Evolutionary conservation across 2,888 invertebrate genomes (phyloP), one percentile per base, ranked within the genome.

Genomic region (Pocota personata): DNA sequence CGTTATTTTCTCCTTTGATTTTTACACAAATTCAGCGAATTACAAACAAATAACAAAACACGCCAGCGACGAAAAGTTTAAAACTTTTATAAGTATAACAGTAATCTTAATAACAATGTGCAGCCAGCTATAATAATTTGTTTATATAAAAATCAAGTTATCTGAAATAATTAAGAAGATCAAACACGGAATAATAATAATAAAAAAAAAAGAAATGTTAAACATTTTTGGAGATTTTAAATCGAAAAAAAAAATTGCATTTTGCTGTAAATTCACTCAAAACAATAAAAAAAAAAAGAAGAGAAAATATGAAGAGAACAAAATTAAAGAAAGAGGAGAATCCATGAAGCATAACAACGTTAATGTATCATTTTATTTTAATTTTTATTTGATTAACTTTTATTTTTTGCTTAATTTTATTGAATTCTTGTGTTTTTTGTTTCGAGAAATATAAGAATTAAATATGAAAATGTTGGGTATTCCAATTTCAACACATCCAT

Each of bases 31-130:
- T 66, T 57, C 67, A 43, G 46, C 46, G 46, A 67, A 67, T 67
- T 52, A 71, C 57, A 77, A 57, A 58, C 24, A 27, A 75, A 12
- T 43, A 35, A 27, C 37, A 69, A 14, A 62, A 35, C 43, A 66
- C 37, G 48, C 55, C 69, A 71, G 71, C 80, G 80, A 84, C 80
- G 75, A 84, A 71, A 84, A 80, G 80, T 76, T 80, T 32, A 60
- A 21, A 84, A 80, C 84, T 84, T 84, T 84, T 80, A 84, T 80
- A 84, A 64, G 30, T 64, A 52, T 72, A 37, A 58, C 37, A 37
- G 40, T 58, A 58, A 55, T 55, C 37, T 62, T 75, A 82, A 62
- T 37, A 75, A 69, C 46, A 83, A 73, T 67, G 40, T 79, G 79
- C 83, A 84, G 73, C 73, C 60, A 73, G 79, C 73, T 84, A 62